Base-by-base conservation (phyloP, 2,888 invertebrate genomes). In the Drosophila nr. perissopoda region DNA sequence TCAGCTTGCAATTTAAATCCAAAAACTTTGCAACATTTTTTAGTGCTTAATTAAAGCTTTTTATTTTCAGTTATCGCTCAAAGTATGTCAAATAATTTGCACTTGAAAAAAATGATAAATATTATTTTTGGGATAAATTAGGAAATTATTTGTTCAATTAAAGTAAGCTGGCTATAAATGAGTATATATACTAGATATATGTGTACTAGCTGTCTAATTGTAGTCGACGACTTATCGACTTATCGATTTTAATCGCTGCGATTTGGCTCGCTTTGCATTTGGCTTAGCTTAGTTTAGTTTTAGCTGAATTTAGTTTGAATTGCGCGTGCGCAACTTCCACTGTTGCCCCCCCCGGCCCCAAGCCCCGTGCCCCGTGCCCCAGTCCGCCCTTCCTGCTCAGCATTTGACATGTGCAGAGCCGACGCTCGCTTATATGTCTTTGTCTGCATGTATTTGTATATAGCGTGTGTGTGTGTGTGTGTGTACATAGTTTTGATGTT, bases 301-400 rank as follows among this genome's bases (percentile, higher is more conserved):
- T 59, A 61, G 70, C 60, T 33, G 7, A 45, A 16, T 45, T 38
- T 45, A 61, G 65, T 54, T 78, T 53, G 60, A 40, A 57, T 42
- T 80, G 69, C 79, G 79, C 79, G 58, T 78, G 79, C 79, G 79
- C 79, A 54, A n/a, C 18, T 36, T 52, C 53, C 63, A 59, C 36
- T 62, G 63, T 59, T 60, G 54, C 59, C 34, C 33, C 34, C 33
- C 53, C 53, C 53, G 2, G 33, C 13, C 53, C 25, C 16, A 2
- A n/a, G 18, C 29, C 18, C 27, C 29, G 1, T 11, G 38, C 13
- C 21, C 38, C n/a, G 0, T 49, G 18, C 49, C 18, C 18, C 49
- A 4, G 18, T 18, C 10, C 52, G 21, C n/a, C 21, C 34, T 53
- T 54, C 45, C 45, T 16, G 13, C 27, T n/a, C 40, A 21, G 36